These are phyloP conservation scores for Serranus cabrilla DNA, from an alignment of 2,797 vertebrate species.

Conservation along the genomic window DNA sequence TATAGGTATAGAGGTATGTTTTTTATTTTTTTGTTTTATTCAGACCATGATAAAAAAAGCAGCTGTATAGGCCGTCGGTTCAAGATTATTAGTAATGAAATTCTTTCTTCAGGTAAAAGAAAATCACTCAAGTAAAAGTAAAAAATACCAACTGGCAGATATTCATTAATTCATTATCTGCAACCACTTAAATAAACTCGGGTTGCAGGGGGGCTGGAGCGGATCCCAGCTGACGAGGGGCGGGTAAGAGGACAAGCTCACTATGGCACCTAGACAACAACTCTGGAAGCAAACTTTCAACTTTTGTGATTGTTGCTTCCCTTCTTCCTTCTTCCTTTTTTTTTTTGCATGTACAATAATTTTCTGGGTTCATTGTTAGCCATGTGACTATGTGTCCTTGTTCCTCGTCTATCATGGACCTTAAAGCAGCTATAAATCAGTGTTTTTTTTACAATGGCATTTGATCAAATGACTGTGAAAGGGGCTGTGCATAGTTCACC, in stretches of 20 bases:
- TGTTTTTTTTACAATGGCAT: neutral
- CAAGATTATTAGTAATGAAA: no score
- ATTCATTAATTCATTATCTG: no score
- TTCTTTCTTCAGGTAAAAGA: no score
- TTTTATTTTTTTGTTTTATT: neutral
- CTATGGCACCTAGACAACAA: constrained; percentile 3
- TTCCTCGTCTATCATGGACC: neutral
- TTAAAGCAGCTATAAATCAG: neutral
- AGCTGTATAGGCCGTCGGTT: no score
- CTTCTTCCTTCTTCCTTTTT: neutral
- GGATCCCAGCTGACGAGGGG: no score
- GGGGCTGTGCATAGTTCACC: neutral
- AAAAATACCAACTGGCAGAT: no score
- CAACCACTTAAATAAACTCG: no score
- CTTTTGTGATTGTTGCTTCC: constrained; percentile 8
- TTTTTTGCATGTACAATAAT: neutral
- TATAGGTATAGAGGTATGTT: neutral
- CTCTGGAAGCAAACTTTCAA: constrained; percentile 14
- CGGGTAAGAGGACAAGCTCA: no score
- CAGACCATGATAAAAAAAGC: no score
- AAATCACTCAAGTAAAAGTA: no score
- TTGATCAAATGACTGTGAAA: neutral
- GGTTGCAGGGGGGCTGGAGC: no score
- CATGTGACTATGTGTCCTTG: neutral
- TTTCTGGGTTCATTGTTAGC: neutral